Evolutionary conservation across 2,113 vertebrate species (phyloP), one percentile per base, ranked within the genome.

Genomic region (Platycercus adscitus): DNA sequence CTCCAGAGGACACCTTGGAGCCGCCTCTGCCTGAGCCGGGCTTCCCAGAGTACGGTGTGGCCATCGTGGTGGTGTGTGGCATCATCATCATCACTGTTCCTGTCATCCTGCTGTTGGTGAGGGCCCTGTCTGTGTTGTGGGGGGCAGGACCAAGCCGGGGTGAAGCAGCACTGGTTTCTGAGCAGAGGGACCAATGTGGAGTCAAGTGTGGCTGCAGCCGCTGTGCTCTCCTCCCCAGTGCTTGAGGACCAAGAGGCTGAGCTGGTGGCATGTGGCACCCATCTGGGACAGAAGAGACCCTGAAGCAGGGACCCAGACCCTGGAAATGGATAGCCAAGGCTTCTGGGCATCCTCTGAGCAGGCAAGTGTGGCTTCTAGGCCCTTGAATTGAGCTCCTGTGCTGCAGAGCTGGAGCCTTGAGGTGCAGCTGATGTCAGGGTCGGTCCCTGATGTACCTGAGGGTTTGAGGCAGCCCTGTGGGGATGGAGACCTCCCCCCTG

Each of bases 241-340:
- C 21, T n/a, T 88, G 43, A 92, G 94, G 9, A 58, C 53, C 53
- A 94, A 35, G 58, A 75, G 88, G 26, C 25, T 91, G 2, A 25
- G 81, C 29, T 61, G 86, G 79, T 18, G 26, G 24, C 17, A 31
- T 2, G 25, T 72, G 82, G 49, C 25, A 1, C 77, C 39, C 11
- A 50, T 96, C 10, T 43, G 83, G 83, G 26, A 85, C 31, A 73
- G 37, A 12, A 66, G 41, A 49, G 88, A 95, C 12, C 53, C 29
- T 17, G 95, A 95, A 72, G 39, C 4, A 2, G 88, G 88, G 16
- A 70, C 50, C 5, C 96, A 97, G 47, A 88, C 73, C 0, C 39
- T 98, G 43, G 96, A 98, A 70, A 91, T 97, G 95, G 83, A 96
- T 25, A 95, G 94, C 63, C 64, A 24, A 33, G 93, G 50, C 1